Evolutionary conservation across 2,113 vertebrate species (phyloP).

Genomic region (Calyptommatus sinebrachiatus): DNA sequence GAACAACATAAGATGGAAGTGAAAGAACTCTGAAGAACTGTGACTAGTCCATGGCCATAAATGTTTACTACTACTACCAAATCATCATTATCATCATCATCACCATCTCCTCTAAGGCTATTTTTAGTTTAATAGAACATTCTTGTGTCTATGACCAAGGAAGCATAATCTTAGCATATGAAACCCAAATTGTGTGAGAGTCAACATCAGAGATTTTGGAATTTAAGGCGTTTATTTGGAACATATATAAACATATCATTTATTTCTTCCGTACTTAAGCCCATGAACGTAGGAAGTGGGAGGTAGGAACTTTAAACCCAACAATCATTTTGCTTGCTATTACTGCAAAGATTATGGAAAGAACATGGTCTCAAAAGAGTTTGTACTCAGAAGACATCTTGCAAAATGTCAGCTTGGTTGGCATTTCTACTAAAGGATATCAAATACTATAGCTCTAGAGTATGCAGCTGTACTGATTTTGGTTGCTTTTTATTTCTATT

Average conservation of each 20-base stretch:
- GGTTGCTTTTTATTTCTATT: no score
- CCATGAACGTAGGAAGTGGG: background rate
- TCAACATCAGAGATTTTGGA: background rate
- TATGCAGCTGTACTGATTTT: no score
- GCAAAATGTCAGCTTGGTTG: no score
- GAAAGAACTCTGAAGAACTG: no score
- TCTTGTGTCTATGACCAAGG: background rate
- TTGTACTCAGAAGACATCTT: background rate
- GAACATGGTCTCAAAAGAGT: background rate
- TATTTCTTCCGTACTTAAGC: background rate
- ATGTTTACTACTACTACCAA: no score
- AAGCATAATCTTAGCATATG: background rate
- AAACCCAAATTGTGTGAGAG: conserved; percentile 9
- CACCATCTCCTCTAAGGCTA: no score
- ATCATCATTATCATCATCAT: no score
- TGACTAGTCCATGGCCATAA: no score
- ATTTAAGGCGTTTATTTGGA: background rate
- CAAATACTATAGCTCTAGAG: no score
- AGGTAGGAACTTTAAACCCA: background rate
- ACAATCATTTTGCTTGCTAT: no score
- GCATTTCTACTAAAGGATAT: no score
- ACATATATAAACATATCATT: background rate
- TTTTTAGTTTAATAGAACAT: background rate
- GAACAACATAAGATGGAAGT: no score
- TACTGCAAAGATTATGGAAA: background rate